A percentile compares a stretch with the other conserved stretches of the same genome.
Evolutionary conservation across 2,888 invertebrate genomes (phyloP).

Genomic region (Scaptomyza reducta): DNA sequence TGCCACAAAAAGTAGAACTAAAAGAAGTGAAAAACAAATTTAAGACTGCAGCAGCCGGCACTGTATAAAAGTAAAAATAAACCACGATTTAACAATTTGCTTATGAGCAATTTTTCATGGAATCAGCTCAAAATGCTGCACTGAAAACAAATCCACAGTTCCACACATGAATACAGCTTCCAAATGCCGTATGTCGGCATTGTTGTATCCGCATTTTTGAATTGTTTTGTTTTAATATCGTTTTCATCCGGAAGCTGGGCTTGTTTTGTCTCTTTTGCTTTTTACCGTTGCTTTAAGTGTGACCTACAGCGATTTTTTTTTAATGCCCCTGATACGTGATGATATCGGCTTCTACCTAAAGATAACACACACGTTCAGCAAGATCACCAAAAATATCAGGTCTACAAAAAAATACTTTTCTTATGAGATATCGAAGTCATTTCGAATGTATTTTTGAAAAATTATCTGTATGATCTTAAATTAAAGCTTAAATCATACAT

Average conservation of each 20-base stretch:
- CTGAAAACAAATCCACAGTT: conserved; percentile 43
- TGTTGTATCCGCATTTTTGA: conserved; percentile 16
- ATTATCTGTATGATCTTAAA: no score
- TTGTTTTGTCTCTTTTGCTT: neutral
- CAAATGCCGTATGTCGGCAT: neutral
- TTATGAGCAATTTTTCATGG: conserved; percentile 44
- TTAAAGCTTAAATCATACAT: no score
- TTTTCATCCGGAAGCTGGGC: conserved; percentile 37
- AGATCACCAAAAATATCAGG: neutral
- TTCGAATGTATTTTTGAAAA: no score
- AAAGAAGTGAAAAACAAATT: conserved; percentile 1
- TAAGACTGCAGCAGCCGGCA: conserved; percentile 22
- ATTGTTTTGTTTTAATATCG: conserved; percentile 20
- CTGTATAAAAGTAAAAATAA: conserved; percentile 35
- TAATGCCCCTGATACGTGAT: conserved; percentile 12
- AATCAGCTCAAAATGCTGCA: conserved; percentile 71
- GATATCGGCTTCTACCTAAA: conserved; percentile 6
- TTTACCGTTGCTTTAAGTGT: conserved; percentile 14
- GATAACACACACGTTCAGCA: conserved; percentile 3
- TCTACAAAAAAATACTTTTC: no score
- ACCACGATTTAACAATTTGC: conserved; percentile 63
- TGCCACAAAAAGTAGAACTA: conserved; percentile 35
- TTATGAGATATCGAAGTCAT: no score
- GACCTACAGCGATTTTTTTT: conserved; percentile 16
- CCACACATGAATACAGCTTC: neutral